Evolutionary conservation across 2,888 invertebrate genomes (phyloP), one percentile per base, ranked within the genome.

Genomic region (Drosophila putrida): DNA sequence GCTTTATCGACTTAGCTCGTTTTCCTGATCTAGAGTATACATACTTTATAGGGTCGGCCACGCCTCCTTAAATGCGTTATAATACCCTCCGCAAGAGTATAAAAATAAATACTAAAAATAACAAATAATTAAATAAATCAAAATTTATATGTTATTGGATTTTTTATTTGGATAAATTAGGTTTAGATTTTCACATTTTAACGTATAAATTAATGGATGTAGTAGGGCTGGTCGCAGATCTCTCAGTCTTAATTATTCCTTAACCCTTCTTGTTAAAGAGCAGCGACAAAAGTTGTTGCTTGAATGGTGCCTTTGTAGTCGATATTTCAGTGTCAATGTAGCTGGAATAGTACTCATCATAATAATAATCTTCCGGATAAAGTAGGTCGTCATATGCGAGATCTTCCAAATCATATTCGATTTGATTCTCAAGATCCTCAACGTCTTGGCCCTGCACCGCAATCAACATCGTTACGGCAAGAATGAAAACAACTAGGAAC

Each of bases 201-300:
- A 78, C 71, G 35, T 62, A 57, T 64, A 54, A 67, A 63, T 60
- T 47, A 33, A 11, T 53, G 44, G 27, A 53, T 53, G 47, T 20
- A 13, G 47, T 36, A 27, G 58, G 35, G 15, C 49, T 38, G 36
- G 46, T 36, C 33, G 28, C n/a, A 10, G 11, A n/a, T 50, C 4
- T 31, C 13, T 66, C 25, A 38, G 10, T 28, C 55, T 38, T 20
- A 31, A 15, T 27, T 44, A 25, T 13, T 28, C 25, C 3, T 20
- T 78, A 81, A 69, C 83, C 79, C 43, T 77, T 83, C 62, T 84
- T 86, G 75, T 84, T 86, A 73, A 86, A 87, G 41, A 86, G 71
- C 64, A 81, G 46, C 13, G 81, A 82, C 5, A 86, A 54, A 51
- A 86, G 57, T 15, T 79, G 87, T 35, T 86, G 87, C 64, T 86